Conservation (phyloP, 2,797 vertebrate genomes). For the Myioborus melanocephalus region DNA sequence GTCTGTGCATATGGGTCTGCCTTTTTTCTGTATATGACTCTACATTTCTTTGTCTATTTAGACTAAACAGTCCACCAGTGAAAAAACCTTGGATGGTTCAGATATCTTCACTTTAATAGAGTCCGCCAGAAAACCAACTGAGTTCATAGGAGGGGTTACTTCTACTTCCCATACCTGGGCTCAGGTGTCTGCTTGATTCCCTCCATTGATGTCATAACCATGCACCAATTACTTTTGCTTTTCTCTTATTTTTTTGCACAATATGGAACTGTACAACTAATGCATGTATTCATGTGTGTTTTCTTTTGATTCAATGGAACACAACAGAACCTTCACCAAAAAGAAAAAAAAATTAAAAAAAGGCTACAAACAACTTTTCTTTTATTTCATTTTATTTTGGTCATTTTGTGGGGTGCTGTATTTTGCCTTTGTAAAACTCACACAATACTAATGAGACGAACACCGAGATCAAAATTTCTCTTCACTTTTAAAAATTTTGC, state of each 20-base stretch:
- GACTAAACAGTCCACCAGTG: conserved; percentile 85
- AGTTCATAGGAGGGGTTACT: conserved; percentile 84
- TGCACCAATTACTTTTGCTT: neutral
- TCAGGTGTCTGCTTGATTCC: conserved; percentile 79
- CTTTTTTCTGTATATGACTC: conserved; percentile 65
- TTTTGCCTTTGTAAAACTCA: conserved; percentile 42
- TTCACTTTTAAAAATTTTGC: neutral
- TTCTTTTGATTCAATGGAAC: neutral
- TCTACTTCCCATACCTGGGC: conserved; percentile 80
- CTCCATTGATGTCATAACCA: neutral
- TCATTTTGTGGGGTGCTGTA: neutral
- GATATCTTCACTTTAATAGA: conserved; percentile 85
- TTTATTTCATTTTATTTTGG: conserved; percentile 24
- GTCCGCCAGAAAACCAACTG: conserved; percentile 81
- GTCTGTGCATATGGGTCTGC: neutral
- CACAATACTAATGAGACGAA: neutral
- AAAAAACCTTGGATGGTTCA: conserved; percentile 85
- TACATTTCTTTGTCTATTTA: conserved; percentile 82
- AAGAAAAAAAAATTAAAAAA: neutral
- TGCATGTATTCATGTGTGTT: neutral
- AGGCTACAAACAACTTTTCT: neutral
- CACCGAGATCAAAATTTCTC: neutral
- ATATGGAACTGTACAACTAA: neutral
- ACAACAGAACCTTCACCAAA: neutral
- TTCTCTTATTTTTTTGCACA: neutral